A percentile compares a stretch with the other conserved stretches of the same genome.
Evolutionary conservation across 2,797 vertebrate genomes (phyloP).

Genomic region (Ptychobarbus kaznakovi): DNA sequence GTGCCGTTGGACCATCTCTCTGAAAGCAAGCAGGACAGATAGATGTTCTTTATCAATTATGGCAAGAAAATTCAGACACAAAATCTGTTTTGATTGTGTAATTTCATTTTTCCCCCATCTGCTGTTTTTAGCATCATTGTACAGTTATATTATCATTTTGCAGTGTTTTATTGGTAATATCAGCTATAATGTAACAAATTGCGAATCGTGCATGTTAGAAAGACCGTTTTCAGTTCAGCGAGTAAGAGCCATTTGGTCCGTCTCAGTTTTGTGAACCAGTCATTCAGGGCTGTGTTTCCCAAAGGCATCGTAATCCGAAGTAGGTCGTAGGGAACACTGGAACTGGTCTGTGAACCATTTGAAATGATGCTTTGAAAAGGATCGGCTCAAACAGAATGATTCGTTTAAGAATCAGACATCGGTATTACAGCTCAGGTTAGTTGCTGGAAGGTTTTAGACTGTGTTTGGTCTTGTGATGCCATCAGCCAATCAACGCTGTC

Average conservation of each 20-base stretch:
- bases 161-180: background rate
- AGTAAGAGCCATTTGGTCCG: background rate
- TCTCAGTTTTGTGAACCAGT: background rate
- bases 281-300: background rate
- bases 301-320: background rate
- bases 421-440: background rate
- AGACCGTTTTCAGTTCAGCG: background rate
- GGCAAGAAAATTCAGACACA: background rate
- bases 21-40: background rate
- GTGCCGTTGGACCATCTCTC: background rate
- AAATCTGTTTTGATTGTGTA: background rate
- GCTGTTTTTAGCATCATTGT: background rate
- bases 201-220: background rate
- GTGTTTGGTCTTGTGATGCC: background rate
- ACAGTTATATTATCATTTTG: background rate
- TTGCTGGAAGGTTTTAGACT: background rate
- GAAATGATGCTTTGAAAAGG: background rate
- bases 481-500: background rate
- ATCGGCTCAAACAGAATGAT: background rate
- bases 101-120: background rate
- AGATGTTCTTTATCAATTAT: background rate
- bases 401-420: background rate
- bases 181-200: background rate
- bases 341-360: background rate
- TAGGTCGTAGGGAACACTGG: background rate